Conservation (phyloP, 2,797 vertebrate species). For the Enteromius fasciolatus region DNA sequence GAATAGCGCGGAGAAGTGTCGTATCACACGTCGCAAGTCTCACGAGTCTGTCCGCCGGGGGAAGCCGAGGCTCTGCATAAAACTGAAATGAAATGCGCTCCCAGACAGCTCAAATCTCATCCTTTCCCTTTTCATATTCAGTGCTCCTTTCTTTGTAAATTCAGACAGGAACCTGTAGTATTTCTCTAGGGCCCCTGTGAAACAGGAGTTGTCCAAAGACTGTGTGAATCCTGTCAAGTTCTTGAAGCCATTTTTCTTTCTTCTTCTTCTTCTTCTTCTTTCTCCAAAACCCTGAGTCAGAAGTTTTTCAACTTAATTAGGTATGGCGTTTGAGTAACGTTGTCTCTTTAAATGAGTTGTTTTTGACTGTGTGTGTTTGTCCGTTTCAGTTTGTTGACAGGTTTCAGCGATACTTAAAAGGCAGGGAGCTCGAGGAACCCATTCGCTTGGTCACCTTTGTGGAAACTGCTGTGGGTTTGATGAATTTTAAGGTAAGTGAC, state of each 20-base stretch:
- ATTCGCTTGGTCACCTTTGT: conserved; percentile 97
- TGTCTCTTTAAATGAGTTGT: conserved; percentile 27
- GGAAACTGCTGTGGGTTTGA: conserved; percentile 96
- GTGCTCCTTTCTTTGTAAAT: conserved; percentile 64
- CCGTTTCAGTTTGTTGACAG: conserved; percentile 93
- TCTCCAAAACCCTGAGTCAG: conserved; percentile 47
- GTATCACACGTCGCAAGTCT: conserved; percentile 77
- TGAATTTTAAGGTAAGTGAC: conserved; percentile 97
- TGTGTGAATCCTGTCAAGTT: conserved; percentile 32
- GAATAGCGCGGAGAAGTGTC: conserved; percentile 84
- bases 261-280: conserved; percentile 10
- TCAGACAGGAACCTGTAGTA: conserved; percentile 56
- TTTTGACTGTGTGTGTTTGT: conserved; percentile 35
- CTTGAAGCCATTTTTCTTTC: conserved; percentile 21
- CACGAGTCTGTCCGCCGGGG: conserved; percentile 65
- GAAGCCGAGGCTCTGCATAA: conserved; percentile 54
- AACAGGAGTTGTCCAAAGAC: conserved; percentile 52
- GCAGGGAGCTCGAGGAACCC: conserved; percentile 87
- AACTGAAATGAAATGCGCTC: conserved; percentile 72
- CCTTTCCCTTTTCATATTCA: conserved; percentile 67
- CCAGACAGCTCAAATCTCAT: conserved; percentile 73
- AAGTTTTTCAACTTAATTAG: conserved; percentile 44
- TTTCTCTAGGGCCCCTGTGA: conserved; percentile 55
- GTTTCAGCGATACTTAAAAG: conserved; percentile 89
- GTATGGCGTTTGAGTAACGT: conserved; percentile 36